phyloP scores from a whole-genome alignment of 2,797 vertebrate genomes.

The Meriones psammophilus region DNA sequence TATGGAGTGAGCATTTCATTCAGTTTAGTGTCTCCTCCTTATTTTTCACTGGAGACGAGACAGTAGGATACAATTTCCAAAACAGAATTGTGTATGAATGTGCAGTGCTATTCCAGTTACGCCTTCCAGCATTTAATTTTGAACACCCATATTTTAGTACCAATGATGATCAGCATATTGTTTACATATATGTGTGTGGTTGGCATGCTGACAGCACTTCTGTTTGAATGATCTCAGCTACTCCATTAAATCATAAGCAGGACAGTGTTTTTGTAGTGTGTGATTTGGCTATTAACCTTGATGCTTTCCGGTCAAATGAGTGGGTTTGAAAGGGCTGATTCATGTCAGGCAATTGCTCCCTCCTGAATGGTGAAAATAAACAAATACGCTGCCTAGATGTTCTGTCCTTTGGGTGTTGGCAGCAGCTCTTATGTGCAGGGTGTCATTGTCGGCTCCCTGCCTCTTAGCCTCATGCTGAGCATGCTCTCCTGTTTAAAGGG shows the following conservation, averaged over 20 bases:
- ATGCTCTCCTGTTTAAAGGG: constrained; percentile 70
- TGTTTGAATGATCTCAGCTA: constrained; percentile 56
- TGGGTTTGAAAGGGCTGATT: constrained; percentile 51
- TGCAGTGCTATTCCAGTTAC: neutral
- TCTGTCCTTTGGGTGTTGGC: constrained; percentile 45
- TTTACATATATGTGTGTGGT: constrained; percentile 27
- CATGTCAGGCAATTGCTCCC: constrained; percentile 27
- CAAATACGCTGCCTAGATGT: neutral
- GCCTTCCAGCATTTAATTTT: constrained; percentile 15
- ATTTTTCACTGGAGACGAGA: constrained; percentile 10
- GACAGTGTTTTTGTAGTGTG: neutral
- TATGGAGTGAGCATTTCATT: constrained; percentile 54
- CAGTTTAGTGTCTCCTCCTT: neutral
- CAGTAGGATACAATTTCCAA: neutral
- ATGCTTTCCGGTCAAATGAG: constrained; percentile 30
- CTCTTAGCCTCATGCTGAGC: constrained; percentile 54
- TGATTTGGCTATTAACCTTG: constrained; percentile 58
- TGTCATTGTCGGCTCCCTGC: constrained; percentile 22
- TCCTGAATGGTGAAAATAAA: constrained; percentile 63
- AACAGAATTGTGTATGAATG: neutral
- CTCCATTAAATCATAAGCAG: constrained; percentile 28
- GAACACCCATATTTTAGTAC: constrained; percentile 41
- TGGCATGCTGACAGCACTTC: neutral
- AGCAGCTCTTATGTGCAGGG: constrained; percentile 66
- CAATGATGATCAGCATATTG: constrained; percentile 49